These are phyloP conservation scores for Diplodus sargus DNA, from an alignment of 2,797 vertebrate genomes.

Conservation along the genomic window DNA sequence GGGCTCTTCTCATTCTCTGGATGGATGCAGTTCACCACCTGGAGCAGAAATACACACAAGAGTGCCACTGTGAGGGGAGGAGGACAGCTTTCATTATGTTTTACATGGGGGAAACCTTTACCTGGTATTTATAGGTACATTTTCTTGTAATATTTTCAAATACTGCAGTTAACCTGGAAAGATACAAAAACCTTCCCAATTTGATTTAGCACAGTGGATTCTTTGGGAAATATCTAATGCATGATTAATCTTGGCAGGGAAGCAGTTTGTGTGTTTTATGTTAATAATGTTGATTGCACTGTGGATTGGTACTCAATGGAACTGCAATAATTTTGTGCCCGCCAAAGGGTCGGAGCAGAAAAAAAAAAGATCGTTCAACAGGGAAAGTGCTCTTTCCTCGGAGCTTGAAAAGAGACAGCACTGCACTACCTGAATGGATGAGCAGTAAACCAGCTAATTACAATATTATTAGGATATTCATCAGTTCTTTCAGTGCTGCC, in stretches of 20 bases:
- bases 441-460: conserved; percentile 71
- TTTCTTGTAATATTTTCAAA: neutral
- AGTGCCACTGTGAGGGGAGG: neutral
- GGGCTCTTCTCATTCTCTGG: conserved; percentile 95
- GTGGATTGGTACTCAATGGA: conserved; percentile 31
- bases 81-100: neutral
- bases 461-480: conserved; percentile 60
- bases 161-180: neutral
- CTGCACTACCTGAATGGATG: conserved; percentile 48
- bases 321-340: conserved; percentile 34
- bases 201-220: neutral
- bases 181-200: neutral
- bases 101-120: neutral
- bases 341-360: conserved; percentile 33
- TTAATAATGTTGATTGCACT: conserved; percentile 41
- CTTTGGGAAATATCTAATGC: neutral
- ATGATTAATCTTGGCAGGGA: conserved; percentile 6
- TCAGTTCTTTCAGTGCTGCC: conserved; percentile 38
- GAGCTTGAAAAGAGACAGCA: conserved; percentile 29
- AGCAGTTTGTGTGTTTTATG: conserved; percentile 24
- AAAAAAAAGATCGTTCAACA: conserved; percentile 24
- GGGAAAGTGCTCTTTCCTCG: conserved; percentile 42
- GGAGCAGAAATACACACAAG: conserved; percentile 36
- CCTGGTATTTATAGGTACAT: neutral
- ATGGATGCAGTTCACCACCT: conserved; percentile 97